Base-by-base conservation (phyloP, 2,888 invertebrate species). In the Maniola hyperantus region DNA sequence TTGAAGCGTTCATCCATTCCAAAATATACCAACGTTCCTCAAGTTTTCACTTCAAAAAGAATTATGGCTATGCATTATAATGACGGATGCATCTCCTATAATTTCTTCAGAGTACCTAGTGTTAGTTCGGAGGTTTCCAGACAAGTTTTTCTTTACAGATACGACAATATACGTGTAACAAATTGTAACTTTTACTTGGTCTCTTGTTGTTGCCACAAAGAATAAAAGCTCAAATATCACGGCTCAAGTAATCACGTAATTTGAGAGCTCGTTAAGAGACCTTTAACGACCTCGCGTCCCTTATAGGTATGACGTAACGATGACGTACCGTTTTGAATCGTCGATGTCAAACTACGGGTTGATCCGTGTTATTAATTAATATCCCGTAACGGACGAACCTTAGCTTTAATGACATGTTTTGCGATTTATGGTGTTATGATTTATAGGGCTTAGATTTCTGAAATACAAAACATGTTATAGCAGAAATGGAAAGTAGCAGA, bases 231-330 rank as follows among this genome's bases (percentile, higher is more conserved):
- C 42, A 26, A 62, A 53, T 42, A 51, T 53, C 53, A 62, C 51
- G 62, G 62, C 42, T 42, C 51, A 42, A 53, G 62, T 62, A 62
- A 62, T 62, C 62, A 62, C 53, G 62, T 62, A 62, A 62, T 62
- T 26, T 53, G 34, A 62, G 53, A 53, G 62, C 53, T 62, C 62
- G 62, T 62, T 62, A 62, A 33, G 62, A 8, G 51, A 11, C 62
- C 42, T 62, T n/a, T 62, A 62, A 62, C 62, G 42, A 62, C 53
- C 62, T 42, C 20, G 51, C 51, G 51, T 62, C 53, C 53, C 51
- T 62, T 33, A n/a, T 51, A 62, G 53, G 62, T 62, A 33, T 62
- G 50, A 53, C 51, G 62, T 62, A 62, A 62, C 53, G 62, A 62
- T 62, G 62, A 62, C 62, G 53, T 53, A 62, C 53, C 39, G 26